Percentiles rank a stretch among this genome's conserved stretches.
Evolutionary conservation across 2,888 invertebrate genomes (phyloP).

Genomic region (Agrotis clavis): DNA sequence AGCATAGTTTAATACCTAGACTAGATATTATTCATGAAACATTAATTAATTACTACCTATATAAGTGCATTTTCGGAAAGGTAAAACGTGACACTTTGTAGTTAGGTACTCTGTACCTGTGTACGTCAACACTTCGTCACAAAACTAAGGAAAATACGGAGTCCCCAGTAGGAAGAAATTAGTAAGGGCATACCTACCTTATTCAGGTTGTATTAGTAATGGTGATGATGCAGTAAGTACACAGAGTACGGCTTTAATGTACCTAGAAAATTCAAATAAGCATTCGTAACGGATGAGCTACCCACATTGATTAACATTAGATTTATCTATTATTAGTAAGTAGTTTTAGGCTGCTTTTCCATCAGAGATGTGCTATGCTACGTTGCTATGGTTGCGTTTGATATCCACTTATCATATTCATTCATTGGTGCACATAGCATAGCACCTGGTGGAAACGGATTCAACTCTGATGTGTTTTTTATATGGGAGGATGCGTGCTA

Average conservation of each 20-base stretch:
- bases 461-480: too few species aligned
- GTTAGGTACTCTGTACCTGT: background rate
- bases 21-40: background rate
- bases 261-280: background rate
- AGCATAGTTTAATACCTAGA: background rate
- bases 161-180: conserved; percentile 1
- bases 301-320: background rate
- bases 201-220: conserved; percentile 19
- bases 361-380: too few species aligned
- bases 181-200: conserved; percentile 26
- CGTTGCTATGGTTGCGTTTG: too few species aligned
- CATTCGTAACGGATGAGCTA: background rate
- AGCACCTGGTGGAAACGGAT: too few species aligned
- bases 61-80: background rate
- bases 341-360: too few species aligned
- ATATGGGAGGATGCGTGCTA: too few species aligned
- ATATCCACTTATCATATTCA: too few species aligned
- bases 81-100: conserved; percentile 37
- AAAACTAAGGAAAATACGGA: conserved; percentile 39
- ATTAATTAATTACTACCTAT: background rate
- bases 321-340: conserved; percentile 12
- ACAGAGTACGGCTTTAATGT: background rate
- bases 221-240: conserved; percentile 17
- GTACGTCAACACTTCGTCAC: conserved; percentile 21
- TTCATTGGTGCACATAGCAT: too few species aligned